Base-by-base conservation (phyloP, 2,888 invertebrate species). In the Macaria notata region DNA sequence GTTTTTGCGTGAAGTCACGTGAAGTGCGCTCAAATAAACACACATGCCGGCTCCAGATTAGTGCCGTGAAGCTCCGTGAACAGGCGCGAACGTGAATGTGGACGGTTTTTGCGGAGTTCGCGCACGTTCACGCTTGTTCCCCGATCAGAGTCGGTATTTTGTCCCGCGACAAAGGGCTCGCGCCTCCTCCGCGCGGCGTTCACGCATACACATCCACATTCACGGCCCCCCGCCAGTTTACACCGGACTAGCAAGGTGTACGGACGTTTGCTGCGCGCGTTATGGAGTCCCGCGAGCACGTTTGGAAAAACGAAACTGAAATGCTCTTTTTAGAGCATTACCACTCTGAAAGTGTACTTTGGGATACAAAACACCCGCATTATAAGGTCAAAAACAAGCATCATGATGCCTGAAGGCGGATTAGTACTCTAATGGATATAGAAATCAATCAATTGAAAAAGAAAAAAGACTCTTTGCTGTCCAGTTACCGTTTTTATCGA, bases 51-150 rank as follows among this genome's bases (percentile, higher is more conserved):
- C 54, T 54, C 59, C 50, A 59, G 43, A 59, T 55, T 55, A 54
- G 55, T 51, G 52, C 51, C 59, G 55, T 55, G 51, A 55, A 59
- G 48, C 54, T 52, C 59, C 45, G 55, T 55, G 52, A 51, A 55
- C 59, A 55, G 51, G 51, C 59, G 55, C 44, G 59, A 54, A 54
- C 19, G 49, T 49, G 41, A 49, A 49, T 49, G 41, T 49, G 49
- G 49, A 49, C 31, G 41, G 41, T 49, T 41, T 49, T 49, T 30
- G 49, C 49, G 49, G 50, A 33, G 33, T 33, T 33, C 33, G 6
- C 33, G 33, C 49, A 43, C 53, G 38, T 49, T 53, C 49, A 48
- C 45, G 46, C 49, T 41, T 53, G 53, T 58, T 58, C 58, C 49
- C 58, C 53, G 58, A 49, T 49, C 53, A 46, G 53, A 53, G 58